A percentile compares a stretch with the other conserved stretches of the same genome.
Conservation (phyloP, 2,113 vertebrate genomes). For the Malurus cyaneus region DNA sequence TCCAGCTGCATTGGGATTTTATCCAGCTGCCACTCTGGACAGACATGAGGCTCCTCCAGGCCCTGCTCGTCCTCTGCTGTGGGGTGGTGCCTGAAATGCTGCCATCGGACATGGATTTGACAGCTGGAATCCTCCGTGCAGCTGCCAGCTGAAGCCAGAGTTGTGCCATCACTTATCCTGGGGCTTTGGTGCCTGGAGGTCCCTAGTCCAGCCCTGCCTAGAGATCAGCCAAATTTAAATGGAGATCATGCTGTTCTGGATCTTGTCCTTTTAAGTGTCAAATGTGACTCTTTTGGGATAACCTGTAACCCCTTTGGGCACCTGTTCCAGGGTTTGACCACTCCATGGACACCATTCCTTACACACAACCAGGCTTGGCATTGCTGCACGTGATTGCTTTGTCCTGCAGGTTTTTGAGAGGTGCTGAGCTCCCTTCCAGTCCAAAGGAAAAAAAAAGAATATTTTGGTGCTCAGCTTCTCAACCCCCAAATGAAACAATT, state of each 20-base stretch:
- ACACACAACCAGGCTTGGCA: rapidly evolving
- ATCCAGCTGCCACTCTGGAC: background rate
- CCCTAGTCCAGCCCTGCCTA: background rate
- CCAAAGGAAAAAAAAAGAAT: background rate
- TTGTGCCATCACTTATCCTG: background rate
- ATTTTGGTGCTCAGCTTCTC: background rate
- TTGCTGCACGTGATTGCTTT: background rate
- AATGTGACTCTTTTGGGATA: background rate
- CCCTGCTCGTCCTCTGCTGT: background rate
- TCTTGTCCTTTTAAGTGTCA: background rate
- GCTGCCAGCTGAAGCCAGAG: background rate
- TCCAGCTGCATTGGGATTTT: background rate
- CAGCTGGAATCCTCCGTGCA: background rate
- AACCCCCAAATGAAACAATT: background rate
- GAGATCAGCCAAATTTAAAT: rapidly evolving
- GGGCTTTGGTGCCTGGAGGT: background rate
- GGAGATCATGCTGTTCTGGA: background rate
- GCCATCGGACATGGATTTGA: background rate
- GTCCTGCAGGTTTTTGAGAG: background rate
- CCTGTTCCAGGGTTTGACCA: background rate
- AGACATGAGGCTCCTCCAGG: background rate
- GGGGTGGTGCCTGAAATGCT: background rate
- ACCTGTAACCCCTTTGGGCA: background rate
- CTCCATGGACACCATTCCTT: background rate
- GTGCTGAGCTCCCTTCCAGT: background rate